Conservation (phyloP, 2,113 vertebrate genomes). For the Phylloscopus trochiloides region DNA sequence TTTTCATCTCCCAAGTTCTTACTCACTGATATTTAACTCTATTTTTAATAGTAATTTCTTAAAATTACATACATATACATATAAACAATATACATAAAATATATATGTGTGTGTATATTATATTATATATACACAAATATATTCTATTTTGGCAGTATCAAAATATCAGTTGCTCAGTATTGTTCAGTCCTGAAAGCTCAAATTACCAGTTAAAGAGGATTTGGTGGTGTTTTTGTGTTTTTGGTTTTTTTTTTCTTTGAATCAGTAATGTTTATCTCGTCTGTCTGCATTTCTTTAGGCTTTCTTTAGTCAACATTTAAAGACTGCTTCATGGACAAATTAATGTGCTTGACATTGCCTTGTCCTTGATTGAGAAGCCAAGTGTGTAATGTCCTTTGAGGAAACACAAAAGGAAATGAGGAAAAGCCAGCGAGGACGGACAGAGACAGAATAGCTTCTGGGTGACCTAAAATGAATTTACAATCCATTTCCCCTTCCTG, state of each 20-base stretch:
- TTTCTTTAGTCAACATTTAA: background rate
- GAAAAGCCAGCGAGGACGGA: background rate
- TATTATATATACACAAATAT: background rate
- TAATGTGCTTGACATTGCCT: background rate
- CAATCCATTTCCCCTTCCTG: background rate
- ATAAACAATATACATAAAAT: no score
- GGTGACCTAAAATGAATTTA: background rate
- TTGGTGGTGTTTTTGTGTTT: background rate
- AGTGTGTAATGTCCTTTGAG: background rate
- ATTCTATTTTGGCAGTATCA: background rate
- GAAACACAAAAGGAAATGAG: slow-evolving; percentile 1
- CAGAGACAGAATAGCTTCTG: background rate
- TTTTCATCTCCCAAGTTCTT: background rate
- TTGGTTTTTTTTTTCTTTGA: background rate
- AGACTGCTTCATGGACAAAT: background rate
- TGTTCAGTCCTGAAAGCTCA: background rate
- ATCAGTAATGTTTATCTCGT: background rate
- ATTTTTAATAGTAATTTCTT: background rate
- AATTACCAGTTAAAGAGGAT: background rate
- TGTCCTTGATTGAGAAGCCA: background rate
- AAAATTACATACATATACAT: background rate
- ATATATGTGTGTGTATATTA: background rate
- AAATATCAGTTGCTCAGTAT: background rate
- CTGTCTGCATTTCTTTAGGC: background rate
- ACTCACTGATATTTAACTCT: background rate